phyloP scores from a whole-genome alignment of 1,140 invertebrate genomes.

The Nasonia vitripennis region DNA sequence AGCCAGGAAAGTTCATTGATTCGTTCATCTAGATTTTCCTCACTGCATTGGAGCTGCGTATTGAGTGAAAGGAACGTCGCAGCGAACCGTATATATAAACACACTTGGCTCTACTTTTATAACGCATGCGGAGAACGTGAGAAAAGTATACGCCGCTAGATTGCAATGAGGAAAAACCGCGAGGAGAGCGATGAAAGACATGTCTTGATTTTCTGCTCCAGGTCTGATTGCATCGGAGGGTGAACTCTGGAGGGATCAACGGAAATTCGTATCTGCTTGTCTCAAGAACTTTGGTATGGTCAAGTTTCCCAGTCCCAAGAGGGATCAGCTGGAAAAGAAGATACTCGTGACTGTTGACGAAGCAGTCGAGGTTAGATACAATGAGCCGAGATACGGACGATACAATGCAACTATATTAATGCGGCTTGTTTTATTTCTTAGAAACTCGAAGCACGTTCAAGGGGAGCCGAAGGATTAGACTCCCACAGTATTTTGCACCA shows the following conservation, averaged over 20 bases:
- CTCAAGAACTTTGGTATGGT: constrained; percentile 86
- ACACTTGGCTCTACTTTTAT: not conserved
- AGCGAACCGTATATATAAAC: not conserved
- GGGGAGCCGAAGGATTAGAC: constrained; percentile 66
- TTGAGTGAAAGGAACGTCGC: constrained; percentile 35
- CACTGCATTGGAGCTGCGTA: not conserved
- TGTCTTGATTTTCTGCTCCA: constrained; percentile 69
- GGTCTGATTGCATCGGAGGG: constrained; percentile 90
- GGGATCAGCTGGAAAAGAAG: constrained; percentile 80
- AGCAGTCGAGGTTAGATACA: constrained; percentile 75
- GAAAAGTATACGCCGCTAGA: not conserved
- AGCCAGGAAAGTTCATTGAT: constrained; percentile 46
- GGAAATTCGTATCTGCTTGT: constrained; percentile 83
- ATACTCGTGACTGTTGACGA: constrained; percentile 80
- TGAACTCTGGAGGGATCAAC: constrained; percentile 87
- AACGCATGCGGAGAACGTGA: constrained; percentile 25
- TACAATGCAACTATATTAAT: not conserved
- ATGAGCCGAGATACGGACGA: not conserved
- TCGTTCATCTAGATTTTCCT: constrained; percentile 38
- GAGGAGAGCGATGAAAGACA: not conserved
- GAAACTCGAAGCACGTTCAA: constrained; percentile 62
- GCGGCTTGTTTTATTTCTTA: constrained; percentile 43
- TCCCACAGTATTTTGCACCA: constrained; percentile 78
- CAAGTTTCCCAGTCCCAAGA: constrained; percentile 77
- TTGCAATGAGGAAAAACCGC: constrained; percentile 29